Evolutionary conservation across 2,797 vertebrate species (phyloP).

Genomic region (Acropternis orthonyx): DNA sequence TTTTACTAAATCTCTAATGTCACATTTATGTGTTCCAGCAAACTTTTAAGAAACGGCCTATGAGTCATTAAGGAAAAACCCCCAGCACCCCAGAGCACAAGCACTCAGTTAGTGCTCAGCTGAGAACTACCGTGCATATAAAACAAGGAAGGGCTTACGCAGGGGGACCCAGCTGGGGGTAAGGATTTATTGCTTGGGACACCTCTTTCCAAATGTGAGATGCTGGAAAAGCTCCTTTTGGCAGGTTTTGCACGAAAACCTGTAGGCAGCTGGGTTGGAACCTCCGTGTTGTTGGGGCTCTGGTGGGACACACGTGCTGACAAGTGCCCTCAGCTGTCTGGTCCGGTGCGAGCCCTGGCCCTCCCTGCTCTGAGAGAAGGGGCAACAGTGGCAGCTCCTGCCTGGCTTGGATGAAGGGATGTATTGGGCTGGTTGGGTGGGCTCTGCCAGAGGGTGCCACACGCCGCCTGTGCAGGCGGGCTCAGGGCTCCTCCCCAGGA

Average conservation of each 20-base stretch:
- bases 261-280: neutral
- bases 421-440: neutral
- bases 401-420: neutral
- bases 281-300: neutral
- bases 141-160: neutral
- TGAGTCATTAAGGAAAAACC: neutral
- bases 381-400: neutral
- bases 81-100: neutral
- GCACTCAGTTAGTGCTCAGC: neutral
- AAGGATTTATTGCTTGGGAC: neutral
- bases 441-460: neutral
- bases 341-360: neutral
- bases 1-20: neutral
- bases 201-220: neutral
- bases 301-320: neutral
- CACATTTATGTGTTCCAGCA: conserved; percentile 7
- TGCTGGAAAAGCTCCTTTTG: neutral
- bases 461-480: fast-evolving
- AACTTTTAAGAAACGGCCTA: neutral
- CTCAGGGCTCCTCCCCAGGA: neutral
- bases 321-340: neutral
- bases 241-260: neutral
- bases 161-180: neutral
- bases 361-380: neutral
- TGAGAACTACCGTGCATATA: neutral